A percentile compares a stretch with the other conserved stretches of the same genome.
Evolutionary conservation across 2,113 vertebrate species (phyloP).

Genomic region (Natator depressus): DNA sequence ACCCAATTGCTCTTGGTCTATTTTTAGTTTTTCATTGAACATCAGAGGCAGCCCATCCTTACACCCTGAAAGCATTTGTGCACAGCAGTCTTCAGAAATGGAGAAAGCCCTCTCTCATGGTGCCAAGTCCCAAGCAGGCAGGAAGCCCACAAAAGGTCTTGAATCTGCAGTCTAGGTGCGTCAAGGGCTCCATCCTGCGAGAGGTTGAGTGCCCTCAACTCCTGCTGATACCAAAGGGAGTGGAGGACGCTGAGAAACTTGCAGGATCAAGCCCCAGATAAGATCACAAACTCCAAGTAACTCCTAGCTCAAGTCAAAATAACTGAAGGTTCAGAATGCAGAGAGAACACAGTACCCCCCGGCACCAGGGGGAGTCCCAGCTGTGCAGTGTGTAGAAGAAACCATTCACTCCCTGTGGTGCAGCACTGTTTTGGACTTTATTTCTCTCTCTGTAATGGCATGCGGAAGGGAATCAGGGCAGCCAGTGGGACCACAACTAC

Average conservation of each 20-base stretch:
- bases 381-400: background rate
- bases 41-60: background rate
- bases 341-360: background rate
- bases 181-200: background rate
- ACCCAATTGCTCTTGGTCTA: background rate
- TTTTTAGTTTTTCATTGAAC: background rate
- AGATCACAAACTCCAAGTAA: background rate
- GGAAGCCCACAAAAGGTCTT: background rate
- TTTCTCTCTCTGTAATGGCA: background rate
- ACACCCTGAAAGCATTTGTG: background rate
- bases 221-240: background rate
- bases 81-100: background rate
- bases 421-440: background rate
- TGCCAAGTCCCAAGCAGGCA: background rate
- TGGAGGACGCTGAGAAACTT: background rate
- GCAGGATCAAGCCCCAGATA: background rate
- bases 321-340: background rate
- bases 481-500: background rate
- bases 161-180: rapidly evolving
- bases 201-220: background rate
- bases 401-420: background rate
- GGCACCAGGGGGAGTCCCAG: background rate
- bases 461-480: background rate
- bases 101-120: background rate
- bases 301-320: background rate